These are phyloP conservation scores for Lacerta bilineata DNA, from an alignment of 2,797 vertebrate genomes.

Conservation along the genomic window DNA sequence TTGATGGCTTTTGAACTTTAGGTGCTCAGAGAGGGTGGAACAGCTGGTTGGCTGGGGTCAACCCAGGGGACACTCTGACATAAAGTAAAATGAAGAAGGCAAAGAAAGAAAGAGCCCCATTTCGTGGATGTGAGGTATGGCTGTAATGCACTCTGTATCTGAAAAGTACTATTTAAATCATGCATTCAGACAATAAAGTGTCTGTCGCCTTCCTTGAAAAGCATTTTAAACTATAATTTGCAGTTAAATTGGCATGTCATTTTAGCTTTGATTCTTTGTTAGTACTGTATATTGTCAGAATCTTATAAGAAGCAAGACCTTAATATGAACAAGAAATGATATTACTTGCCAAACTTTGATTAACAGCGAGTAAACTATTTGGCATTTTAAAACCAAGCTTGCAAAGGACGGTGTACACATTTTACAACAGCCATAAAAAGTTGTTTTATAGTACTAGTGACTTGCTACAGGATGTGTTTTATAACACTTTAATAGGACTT, in stretches of 20 bases:
- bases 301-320: neutral
- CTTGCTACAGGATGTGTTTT: slow-evolving; percentile 60
- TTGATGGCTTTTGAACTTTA: slow-evolving; percentile 64
- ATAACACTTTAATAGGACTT: slow-evolving; percentile 51
- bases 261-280: neutral
- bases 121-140: neutral
- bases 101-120: neutral
- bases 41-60: neutral
- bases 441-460: slow-evolving; percentile 24
- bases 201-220: neutral
- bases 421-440: slow-evolving; percentile 62
- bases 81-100: neutral
- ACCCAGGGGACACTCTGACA: neutral
- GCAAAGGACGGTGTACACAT: slow-evolving; percentile 16
- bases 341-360: neutral
- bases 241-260: neutral
- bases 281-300: neutral
- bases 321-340: neutral
- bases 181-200: neutral
- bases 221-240: neutral
- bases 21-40: neutral
- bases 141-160: neutral
- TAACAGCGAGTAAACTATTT: neutral
- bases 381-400: neutral
- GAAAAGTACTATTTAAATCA: neutral